Percentiles rank a stretch among this genome's conserved stretches.
These are phyloP conservation scores for Elachura formosa DNA, from an alignment of 2,113 vertebrate genomes.

Conservation along the genomic window DNA sequence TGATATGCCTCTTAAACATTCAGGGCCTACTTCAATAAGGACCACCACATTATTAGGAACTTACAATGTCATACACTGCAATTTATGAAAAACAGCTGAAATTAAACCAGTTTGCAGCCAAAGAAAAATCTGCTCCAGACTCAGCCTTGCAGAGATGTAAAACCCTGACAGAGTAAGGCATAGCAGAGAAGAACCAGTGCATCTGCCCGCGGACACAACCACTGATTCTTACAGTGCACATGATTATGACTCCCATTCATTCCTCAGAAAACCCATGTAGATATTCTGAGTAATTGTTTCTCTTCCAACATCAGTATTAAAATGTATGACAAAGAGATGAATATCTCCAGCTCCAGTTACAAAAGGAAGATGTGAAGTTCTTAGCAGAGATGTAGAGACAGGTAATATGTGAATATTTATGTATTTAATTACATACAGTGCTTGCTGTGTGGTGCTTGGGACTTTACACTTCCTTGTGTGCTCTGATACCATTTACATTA, in stretches of 20 bases:
- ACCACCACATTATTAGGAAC: background rate
- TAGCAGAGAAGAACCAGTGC: background rate
- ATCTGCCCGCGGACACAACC: background rate
- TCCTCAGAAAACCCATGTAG: background rate
- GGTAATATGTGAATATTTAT: background rate
- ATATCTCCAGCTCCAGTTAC: background rate
- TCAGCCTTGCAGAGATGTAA: background rate
- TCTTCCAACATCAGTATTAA: background rate
- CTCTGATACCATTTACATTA: background rate
- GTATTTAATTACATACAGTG: background rate
- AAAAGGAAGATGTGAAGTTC: background rate
- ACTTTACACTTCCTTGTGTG: background rate
- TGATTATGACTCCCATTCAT: background rate
- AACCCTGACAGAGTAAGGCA: background rate
- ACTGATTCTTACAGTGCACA: background rate
- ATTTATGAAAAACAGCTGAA: background rate
- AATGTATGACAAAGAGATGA: background rate
- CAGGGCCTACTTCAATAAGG: background rate
- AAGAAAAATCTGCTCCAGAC: background rate
- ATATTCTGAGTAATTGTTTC: background rate
- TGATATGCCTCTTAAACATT: background rate
- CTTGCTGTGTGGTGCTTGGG: background rate
- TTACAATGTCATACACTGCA: background rate
- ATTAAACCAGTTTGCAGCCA: background rate
- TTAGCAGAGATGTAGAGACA: background rate